These are phyloP conservation scores for Trichonephila clavata DNA, from an alignment of 1,140 invertebrate genomes.

Conservation along the genomic window DNA sequence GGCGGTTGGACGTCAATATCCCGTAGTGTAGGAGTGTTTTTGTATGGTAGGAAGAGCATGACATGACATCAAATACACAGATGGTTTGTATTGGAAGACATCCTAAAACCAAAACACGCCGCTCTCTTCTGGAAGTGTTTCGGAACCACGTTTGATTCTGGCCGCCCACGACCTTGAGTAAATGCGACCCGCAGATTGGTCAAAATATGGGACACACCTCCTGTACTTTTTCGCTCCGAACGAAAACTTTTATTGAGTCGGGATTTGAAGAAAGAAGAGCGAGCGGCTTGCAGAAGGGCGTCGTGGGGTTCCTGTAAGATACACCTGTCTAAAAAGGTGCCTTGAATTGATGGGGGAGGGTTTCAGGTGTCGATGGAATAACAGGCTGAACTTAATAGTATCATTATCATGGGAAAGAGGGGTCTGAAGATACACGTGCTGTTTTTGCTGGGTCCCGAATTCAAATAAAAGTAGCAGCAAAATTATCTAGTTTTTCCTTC, in stretches of 20 bases:
- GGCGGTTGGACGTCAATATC: slow-evolving; percentile 40
- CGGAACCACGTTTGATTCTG: slow-evolving; percentile 56
- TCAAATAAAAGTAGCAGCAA: too few relatives aligned
- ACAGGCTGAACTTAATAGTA: background rate
- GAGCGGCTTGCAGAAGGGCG: background rate
- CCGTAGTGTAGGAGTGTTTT: slow-evolving; percentile 47
- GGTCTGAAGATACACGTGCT: too few relatives aligned
- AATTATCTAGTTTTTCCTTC: too few relatives aligned
- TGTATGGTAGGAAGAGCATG: background rate
- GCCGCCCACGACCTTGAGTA: slow-evolving; percentile 63
- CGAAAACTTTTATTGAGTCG: background rate
- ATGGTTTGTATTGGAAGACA: slow-evolving; percentile 66
- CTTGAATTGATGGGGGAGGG: background rate
- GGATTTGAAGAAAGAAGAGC: background rate
- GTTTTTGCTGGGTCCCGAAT: too few relatives aligned
- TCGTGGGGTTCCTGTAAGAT: background rate
- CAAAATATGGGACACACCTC: slow-evolving; percentile 75
- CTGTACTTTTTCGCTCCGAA: background rate
- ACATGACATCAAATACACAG: slow-evolving; percentile 47
- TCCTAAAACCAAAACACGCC: slow-evolving; percentile 31
- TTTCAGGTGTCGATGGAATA: background rate
- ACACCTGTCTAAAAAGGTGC: background rate
- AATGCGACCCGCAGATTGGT: slow-evolving; percentile 56
- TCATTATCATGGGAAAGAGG: too few relatives aligned
- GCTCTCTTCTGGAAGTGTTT: background rate